These are phyloP conservation scores for Hetaerina americana DNA, from an alignment of 1,140 invertebrate genomes.

Conservation along the genomic window DNA sequence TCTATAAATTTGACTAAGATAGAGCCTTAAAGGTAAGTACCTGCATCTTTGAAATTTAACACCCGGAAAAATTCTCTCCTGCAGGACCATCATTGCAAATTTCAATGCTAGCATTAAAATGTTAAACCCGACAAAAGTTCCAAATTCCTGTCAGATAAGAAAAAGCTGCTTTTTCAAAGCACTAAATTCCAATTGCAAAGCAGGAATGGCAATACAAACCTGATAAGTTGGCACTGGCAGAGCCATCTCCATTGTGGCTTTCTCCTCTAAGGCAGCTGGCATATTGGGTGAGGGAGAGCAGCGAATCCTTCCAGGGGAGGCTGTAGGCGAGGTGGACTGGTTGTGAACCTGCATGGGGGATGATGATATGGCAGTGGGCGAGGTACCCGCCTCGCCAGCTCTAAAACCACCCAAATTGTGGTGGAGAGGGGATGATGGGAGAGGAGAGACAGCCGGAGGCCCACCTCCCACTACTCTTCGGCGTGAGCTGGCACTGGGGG, in stretches of 20 bases:
- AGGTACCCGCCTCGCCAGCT: neutral
- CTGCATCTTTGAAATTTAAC: too few relatives aligned
- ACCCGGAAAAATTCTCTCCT: too few relatives aligned
- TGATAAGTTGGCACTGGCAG: neutral
- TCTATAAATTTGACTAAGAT: too few relatives aligned
- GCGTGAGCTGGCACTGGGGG: neutral
- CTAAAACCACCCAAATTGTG: neutral
- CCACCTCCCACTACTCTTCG: neutral
- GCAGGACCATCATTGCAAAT: too few relatives aligned
- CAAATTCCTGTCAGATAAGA: too few relatives aligned
- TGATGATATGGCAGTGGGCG: neutral
- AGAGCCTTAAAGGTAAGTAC: too few relatives aligned
- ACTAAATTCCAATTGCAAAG: too few relatives aligned
- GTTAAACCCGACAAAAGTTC: too few relatives aligned
- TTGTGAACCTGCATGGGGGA: neutral
- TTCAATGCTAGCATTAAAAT: too few relatives aligned
- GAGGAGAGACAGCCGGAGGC: neutral
- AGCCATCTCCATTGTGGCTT: neutral
- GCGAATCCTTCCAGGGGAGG: neutral
- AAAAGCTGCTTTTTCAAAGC: too few relatives aligned
- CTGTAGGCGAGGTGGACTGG: neutral
- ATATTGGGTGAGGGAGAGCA: neutral
- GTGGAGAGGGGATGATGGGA: neutral
- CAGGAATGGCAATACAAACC: too few relatives aligned
- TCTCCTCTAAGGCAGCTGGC: neutral